phyloP scores from a whole-genome alignment of 2,797 vertebrate species.

The Pyrocephalus nanus region DNA sequence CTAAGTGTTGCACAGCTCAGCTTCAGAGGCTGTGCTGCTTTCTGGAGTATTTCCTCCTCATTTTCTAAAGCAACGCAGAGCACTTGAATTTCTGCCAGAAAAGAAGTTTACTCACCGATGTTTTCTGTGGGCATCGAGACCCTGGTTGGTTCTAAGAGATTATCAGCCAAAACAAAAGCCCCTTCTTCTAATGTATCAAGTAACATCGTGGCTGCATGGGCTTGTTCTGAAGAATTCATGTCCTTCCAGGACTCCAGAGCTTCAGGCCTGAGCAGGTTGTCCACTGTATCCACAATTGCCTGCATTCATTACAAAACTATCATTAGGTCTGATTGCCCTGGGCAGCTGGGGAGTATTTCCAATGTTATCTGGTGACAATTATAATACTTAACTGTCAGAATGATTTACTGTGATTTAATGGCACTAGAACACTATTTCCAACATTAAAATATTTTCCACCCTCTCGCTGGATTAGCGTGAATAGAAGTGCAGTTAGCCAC shows the following conservation, averaged over 20 bases:
- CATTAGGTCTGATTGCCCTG: slow-evolving; percentile 65
- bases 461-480: slow-evolving; percentile 18
- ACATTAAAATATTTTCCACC: slow-evolving; percentile 34
- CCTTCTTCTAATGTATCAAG: slow-evolving; percentile 98
- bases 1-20: not conserved
- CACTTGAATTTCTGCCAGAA: not conserved
- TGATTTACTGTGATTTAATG: slow-evolving; percentile 69
- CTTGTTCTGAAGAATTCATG: slow-evolving; percentile 98
- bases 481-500: slow-evolving; percentile 44
- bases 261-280: slow-evolving; percentile 95
- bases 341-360: slow-evolving; percentile 51
- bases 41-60: not conserved
- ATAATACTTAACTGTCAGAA: slow-evolving; percentile 70
- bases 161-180: slow-evolving; percentile 97
- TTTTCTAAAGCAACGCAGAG: not conserved
- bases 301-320: slow-evolving; percentile 82
- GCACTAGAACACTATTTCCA: slow-evolving; percentile 46
- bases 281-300: slow-evolving; percentile 98
- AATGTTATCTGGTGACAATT: slow-evolving; percentile 55
- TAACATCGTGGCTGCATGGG: slow-evolving; percentile 96
- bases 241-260: slow-evolving; percentile 96
- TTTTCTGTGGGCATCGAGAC: slow-evolving; percentile 98
- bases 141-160: slow-evolving; percentile 94
- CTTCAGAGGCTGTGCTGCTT: not conserved
- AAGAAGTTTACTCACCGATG: slow-evolving; percentile 87